These are phyloP conservation scores for Chymomyza procnemis DNA, from an alignment of 2,888 invertebrate genomes.

Conservation along the genomic window DNA sequence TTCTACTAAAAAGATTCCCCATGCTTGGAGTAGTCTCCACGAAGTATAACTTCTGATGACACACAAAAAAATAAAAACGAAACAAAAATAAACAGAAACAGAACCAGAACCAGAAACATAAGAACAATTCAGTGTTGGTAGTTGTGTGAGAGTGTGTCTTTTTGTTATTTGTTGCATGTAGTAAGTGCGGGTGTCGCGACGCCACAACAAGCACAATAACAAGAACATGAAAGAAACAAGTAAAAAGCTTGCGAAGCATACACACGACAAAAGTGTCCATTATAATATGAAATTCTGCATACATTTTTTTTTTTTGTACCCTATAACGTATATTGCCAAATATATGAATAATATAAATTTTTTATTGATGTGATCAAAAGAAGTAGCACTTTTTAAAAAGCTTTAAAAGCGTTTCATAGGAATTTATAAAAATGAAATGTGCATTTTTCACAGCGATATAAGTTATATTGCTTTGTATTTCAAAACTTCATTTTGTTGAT, in stretches of 20 bases:
- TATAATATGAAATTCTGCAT: too few species aligned
- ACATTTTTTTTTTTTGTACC: too few species aligned
- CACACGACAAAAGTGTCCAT: constrained; percentile 26
- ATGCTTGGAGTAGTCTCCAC: not conserved
- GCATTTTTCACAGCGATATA: too few species aligned
- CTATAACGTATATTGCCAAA: too few species aligned
- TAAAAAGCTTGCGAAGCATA: not conserved
- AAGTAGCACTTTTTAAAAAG: too few species aligned
- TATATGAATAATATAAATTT: too few species aligned
- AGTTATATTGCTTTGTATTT: too few species aligned
- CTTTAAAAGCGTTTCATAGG: too few species aligned
- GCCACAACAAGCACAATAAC: not conserved
- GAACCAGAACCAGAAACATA: not conserved
- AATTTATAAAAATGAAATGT: too few species aligned
- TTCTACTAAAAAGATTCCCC: constrained; percentile 19
- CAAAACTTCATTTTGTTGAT: too few species aligned
- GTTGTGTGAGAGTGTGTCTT: constrained; percentile 1
- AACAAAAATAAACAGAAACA: constrained; percentile 1
- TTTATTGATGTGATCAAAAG: too few species aligned
- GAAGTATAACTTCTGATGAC: constrained; percentile 8
- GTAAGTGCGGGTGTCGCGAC: constrained; percentile 24
- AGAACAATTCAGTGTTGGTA: constrained; percentile 5
- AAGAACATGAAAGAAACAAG: constrained; percentile 12
- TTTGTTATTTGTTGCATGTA: not conserved
- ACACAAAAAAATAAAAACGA: constrained; percentile 27